Base-by-base conservation (phyloP, 2,797 vertebrate species). In the Dermochelys coriacea region DNA sequence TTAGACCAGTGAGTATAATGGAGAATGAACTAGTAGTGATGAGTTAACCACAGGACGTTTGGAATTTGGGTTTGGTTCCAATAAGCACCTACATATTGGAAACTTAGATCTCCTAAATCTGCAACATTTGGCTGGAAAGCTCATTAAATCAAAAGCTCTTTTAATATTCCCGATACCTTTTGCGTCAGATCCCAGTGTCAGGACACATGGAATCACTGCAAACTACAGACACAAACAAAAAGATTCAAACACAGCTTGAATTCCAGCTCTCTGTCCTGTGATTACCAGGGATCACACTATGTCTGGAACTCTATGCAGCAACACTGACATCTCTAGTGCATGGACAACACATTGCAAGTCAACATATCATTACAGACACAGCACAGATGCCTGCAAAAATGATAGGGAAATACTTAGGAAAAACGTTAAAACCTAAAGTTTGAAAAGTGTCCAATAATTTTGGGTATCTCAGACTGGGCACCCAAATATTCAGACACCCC, bases 1-100 rank as follows among this genome's bases (percentile, higher is more conserved):
- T 91, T 18, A 34, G 74, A 88, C 83, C 82, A 82, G 71, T 85
- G 90, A 89, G 87, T 93, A 59, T 61, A 71, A 84, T 95, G 45
- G 27, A 87, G 91, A 95, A 96, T 90, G 74, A 93, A 96, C 95
- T 94, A 87, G 86, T 89, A 79, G 82, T 84, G 84, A 96, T 55
- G 89, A 82, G 92, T 90, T 85, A 95, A 88, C 23, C 49, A 75
- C 78, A 82, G 29, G 55, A 86, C 83, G 92, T 54, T 86, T 54
- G 93, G 96, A 96, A 89, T 88, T 18, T 54, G 86, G 80, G 80
- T 94, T 93, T 91, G 83, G 68, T 89, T 96, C 80, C 85, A 92
- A 31, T 55, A 91, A 91, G 55, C 68, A 59, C 29, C 84, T 47
- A 37, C 1, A 12, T 15, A 78, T 3, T 85, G 52, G 84, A 25